Percentiles rank a stretch among this genome's conserved stretches.
Conservation (phyloP, 2,888 invertebrate genomes). For the Heliconius charithonia region DNA sequence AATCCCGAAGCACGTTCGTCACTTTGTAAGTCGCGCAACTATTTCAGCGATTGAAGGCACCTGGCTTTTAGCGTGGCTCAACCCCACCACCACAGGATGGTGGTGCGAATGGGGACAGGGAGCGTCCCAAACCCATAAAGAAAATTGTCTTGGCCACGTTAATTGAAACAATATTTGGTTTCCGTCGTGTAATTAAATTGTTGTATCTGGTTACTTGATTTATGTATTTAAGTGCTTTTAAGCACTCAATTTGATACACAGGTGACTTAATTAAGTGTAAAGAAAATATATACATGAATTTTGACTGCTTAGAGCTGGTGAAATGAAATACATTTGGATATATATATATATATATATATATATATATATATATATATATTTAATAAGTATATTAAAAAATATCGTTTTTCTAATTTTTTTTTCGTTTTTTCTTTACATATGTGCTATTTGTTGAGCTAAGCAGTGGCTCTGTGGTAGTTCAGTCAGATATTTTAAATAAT, state of each 20-base stretch:
- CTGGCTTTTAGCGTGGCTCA: conserved; percentile 53
- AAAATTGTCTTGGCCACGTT: conserved; percentile 76
- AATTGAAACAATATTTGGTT: conserved; percentile 78
- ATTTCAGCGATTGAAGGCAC: conserved; percentile 64
- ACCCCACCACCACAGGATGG: conserved; percentile 70
- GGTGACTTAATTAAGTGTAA: neutral
- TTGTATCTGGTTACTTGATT: conserved; percentile 47
- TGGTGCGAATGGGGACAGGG: conserved; percentile 77
- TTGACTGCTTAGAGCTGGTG: neutral
- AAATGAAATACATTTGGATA: too few relatives aligned
- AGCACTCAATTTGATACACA: neutral
- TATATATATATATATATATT: neutral
- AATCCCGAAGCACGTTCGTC: conserved; percentile 58
- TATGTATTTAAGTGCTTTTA: neutral
- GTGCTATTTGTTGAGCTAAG: neutral
- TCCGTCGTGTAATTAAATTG: conserved; percentile 57
- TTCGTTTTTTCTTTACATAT: too few relatives aligned
- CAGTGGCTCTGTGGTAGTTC: neutral
- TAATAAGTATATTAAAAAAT: too few relatives aligned
- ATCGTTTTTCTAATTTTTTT: too few relatives aligned
- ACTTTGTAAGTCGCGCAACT: conserved; percentile 61
- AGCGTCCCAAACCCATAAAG: conserved; percentile 78
- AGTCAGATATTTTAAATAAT: neutral
- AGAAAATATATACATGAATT: neutral
- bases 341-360: too few relatives aligned